These are phyloP conservation scores for Cactoblastis cactorum DNA, from an alignment of 2,888 invertebrate genomes.

Conservation along the genomic window DNA sequence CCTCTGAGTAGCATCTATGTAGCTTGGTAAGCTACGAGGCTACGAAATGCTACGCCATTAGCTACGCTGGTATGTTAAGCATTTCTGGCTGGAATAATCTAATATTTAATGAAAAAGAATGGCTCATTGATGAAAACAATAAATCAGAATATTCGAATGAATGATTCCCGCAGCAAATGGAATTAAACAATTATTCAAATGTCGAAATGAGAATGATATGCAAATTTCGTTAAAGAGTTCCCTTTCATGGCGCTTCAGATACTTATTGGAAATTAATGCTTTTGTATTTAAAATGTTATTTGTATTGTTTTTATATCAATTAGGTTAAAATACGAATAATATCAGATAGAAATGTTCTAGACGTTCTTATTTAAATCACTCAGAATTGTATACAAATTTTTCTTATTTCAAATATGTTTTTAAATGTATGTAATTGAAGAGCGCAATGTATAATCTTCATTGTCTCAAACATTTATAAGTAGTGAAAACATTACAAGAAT, in stretches of 20 bases:
- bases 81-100: too few species aligned
- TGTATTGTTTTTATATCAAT: background rate
- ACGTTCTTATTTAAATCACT: too few species aligned
- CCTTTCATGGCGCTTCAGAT: background rate
- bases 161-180: slow-evolving; percentile 44
- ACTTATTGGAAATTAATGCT: background rate
- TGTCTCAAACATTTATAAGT: too few species aligned
- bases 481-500: too few species aligned
- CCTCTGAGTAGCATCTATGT: background rate
- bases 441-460: too few species aligned
- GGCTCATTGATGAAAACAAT: slow-evolving; percentile 23
- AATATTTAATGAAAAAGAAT: background rate
- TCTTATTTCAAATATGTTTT: too few species aligned
- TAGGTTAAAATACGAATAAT: too few species aligned
- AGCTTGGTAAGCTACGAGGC: background rate
- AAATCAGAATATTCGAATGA: slow-evolving; percentile 43
- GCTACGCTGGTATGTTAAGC: background rate
- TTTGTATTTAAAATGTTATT: background rate
- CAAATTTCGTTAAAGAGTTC: slow-evolving; percentile 39
- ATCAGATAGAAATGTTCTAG: too few species aligned
- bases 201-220: slow-evolving; percentile 56
- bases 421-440: too few species aligned
- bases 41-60: background rate
- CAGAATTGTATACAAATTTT: too few species aligned
- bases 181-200: slow-evolving; percentile 70